phyloP scores from a whole-genome alignment of 2,113 vertebrate genomes.

The Actenoides lindsayi region DNA sequence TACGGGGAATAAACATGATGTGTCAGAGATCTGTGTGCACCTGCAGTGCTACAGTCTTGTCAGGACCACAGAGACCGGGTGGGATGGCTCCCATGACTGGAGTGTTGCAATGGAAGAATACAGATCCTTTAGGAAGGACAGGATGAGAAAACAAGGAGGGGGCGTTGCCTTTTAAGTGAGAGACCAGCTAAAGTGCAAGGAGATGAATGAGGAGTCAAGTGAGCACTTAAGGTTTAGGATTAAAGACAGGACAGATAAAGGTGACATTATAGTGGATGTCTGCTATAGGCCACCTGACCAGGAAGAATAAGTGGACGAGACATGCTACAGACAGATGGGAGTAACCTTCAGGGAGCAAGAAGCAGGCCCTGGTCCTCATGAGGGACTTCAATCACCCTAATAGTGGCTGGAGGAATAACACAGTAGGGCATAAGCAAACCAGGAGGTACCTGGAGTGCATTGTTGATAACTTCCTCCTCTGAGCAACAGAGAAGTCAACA shows the following conservation, averaged over 20 bases:
- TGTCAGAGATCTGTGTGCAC: neutral
- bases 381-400: neutral
- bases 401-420: neutral
- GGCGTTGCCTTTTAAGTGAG: neutral
- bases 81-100: neutral
- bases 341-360: neutral
- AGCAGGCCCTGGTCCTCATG: neutral
- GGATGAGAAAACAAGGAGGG: neutral
- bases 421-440: neutral
- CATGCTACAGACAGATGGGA: neutral
- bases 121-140: neutral
- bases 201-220: neutral
- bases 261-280: neutral
- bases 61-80: fast-evolving
- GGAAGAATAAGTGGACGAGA: neutral
- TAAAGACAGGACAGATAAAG: neutral
- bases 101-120: neutral
- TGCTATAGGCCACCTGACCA: neutral
- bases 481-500: neutral
- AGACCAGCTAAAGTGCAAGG: neutral
- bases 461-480: neutral
- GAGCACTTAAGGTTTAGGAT: neutral
- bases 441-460: neutral
- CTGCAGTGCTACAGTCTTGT: neutral
- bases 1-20: neutral